Percentiles rank a stretch among this genome's conserved stretches.
Conservation (phyloP, 1,140 invertebrate species). For the Apis mellifera region Amel_HAv3.1 CM009931.2:8236001-8236500, state of each 20-base stretch:
- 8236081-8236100: conserved; percentile 5
- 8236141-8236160: background rate
- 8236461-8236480: too few relatives aligned
- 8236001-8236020: conserved; percentile 21
- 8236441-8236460: too few relatives aligned
- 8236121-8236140: conserved; percentile 2
- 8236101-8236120: background rate
- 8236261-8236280: background rate
- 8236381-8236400: too few relatives aligned
- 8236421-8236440: too few relatives aligned
- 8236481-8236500: too few relatives aligned
- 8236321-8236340: conserved; percentile 10
- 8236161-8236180: background rate
- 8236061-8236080: background rate
- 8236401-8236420: too few relatives aligned
- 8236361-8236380: background rate
- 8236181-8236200: background rate
- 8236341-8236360: too few relatives aligned
- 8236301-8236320: conserved; percentile 10
- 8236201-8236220: background rate
- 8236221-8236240: background rate
- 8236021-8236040: conserved; percentile 31
- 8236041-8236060: conserved; percentile 12
- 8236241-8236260: background rate
- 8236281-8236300: conserved; percentile 16